Base-by-base conservation (phyloP, 2,113 vertebrate genomes). In the Perccottus glenii region DNA sequence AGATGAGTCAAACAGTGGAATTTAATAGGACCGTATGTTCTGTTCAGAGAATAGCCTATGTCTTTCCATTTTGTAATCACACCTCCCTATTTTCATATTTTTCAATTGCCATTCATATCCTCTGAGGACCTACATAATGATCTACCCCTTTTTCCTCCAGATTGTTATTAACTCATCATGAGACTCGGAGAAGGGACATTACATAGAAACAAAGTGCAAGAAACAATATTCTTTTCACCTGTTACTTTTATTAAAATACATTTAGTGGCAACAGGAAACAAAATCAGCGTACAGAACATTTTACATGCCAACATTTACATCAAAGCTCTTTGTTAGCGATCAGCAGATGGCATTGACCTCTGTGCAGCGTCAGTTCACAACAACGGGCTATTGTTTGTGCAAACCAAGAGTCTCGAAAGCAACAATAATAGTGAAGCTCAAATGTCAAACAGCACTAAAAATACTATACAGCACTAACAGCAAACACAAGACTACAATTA, bases 241-340 rank as follows among this genome's bases (percentile, higher is more conserved):
- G 79, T 58, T 61, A 12, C 57, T 70, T 84, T 81, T 81, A 85
- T 85, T 75, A 10, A 70, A 57, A 57, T 63, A 67, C 46, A 63
- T 8, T 40, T 42, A 57, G 68, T 57, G 68, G n/a, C 46, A 60
- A 82, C 59, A 70, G 38, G 33, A 15, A 35, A 53, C 52, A 2
- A 61, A 62, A 52, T 5, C 35, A 61, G 52, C 40, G 46, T 19
- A 81, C 15, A 53, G 63, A 63, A 43, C 66, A 47, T 44, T 75
- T 45, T 59, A 19, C 47, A 63, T 73, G 61, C 11, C 35, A 10
- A 9, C 48, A 65, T 35, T 4, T 36, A 72, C 11, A 14, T 12
- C 44, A 40, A 4, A 9, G 36, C 35, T 77, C 55, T 48, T 46
- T 58, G 67, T 59, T 69, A 11, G 67, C 16, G 65, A 6, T 15